Evolutionary conservation across 2,888 invertebrate species (phyloP).

Genomic region (Xanthia icteritia): DNA sequence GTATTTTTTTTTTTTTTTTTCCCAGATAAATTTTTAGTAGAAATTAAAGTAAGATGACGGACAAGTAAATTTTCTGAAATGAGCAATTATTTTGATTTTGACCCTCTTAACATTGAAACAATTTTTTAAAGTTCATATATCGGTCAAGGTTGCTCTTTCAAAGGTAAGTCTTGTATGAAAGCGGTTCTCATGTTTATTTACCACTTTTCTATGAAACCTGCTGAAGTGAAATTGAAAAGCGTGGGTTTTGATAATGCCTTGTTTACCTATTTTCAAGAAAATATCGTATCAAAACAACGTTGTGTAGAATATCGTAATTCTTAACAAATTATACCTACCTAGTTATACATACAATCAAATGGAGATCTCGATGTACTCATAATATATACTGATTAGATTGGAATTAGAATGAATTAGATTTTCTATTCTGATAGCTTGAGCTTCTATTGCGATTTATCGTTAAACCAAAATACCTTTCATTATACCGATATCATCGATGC

Average conservation of each 20-base stretch:
- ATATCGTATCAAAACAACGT: neutral
- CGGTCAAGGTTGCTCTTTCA: slow-evolving; percentile 19
- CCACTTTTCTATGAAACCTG: slow-evolving; percentile 2
- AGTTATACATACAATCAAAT: neutral
- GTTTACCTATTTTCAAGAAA: neutral
- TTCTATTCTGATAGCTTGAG: slow-evolving; percentile 10
- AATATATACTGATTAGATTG: slow-evolving; percentile 8
- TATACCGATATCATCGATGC: slow-evolving; percentile 42
- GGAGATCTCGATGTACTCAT: neutral
- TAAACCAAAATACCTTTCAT: slow-evolving; percentile 38
- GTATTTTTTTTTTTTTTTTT: no score
- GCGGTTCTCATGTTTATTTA: slow-evolving; percentile 3
- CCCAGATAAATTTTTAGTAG: no score
- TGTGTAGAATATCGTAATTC: neutral
- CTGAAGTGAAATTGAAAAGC: slow-evolving; percentile 1
- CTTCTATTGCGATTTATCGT: slow-evolving; percentile 31
- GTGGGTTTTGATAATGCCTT: neutral
- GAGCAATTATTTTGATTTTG: no score
- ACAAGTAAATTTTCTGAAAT: no score
- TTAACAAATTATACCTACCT: neutral
- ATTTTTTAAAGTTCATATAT: neutral
- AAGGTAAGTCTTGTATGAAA: neutral
- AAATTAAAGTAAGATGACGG: no score
- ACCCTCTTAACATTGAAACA: neutral
- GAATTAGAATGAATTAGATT: slow-evolving; percentile 1